A percentile compares a stretch with the other conserved stretches of the same genome.
Evolutionary conservation across 2,888 invertebrate genomes (phyloP).

Genomic region (Myathropa florea): DNA sequence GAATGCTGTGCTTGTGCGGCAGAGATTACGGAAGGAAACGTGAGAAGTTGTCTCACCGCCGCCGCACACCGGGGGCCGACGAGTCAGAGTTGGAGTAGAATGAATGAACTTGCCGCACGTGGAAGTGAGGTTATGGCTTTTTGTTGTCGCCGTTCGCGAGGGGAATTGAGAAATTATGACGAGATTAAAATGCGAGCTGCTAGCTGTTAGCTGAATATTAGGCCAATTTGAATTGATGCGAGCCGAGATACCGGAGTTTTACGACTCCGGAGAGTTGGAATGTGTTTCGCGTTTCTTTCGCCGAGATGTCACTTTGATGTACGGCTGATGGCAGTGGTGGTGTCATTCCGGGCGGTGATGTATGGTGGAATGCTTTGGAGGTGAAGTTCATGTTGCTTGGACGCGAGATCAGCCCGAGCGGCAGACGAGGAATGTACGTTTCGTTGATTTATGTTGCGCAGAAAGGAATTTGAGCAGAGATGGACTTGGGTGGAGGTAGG

Average conservation of each 20-base stretch:
- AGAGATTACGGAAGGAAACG: constrained; percentile 31
- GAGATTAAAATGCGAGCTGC: constrained; percentile 26
- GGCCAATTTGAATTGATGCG: constrained; percentile 24
- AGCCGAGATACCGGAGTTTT: constrained; percentile 19
- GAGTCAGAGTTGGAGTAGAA: background rate
- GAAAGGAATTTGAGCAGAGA: background rate
- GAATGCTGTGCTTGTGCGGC: background rate
- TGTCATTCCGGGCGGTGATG: too few relatives aligned
- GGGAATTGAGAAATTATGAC: constrained; percentile 34
- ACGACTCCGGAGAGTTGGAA: constrained; percentile 16
- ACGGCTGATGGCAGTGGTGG: background rate
- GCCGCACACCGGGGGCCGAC: background rate
- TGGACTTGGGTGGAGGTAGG: background rate
- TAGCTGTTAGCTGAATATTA: constrained; percentile 23
- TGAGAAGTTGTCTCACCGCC: constrained; percentile 26
- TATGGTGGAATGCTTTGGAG: constrained; percentile 1
- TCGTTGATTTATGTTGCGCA: background rate
- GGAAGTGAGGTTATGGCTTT: constrained; percentile 29
- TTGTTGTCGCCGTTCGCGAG: background rate
- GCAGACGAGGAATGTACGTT: background rate
- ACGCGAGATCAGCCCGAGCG: background rate
- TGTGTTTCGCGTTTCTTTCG: background rate
- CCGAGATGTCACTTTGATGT: background rate
- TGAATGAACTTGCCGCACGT: constrained; percentile 44
- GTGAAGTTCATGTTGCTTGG: constrained; percentile 16